Evolutionary conservation across 2,797 vertebrate species (phyloP).

Genomic region (Fundulus diaphanus): DNA sequence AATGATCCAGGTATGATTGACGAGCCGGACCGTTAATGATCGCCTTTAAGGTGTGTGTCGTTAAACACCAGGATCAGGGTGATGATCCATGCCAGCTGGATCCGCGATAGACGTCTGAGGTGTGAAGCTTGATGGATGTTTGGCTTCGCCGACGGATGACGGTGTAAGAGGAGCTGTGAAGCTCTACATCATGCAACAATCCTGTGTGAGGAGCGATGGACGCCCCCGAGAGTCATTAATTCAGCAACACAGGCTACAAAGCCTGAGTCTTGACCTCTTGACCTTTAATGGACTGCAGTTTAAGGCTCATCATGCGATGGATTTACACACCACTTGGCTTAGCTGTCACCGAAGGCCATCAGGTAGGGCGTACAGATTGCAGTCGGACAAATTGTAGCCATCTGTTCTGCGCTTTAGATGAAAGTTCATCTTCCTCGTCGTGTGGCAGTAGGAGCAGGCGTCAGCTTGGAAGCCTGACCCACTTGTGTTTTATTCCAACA

Average conservation of each 20-base stretch:
- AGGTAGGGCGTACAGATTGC: not conserved
- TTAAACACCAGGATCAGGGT: conserved; percentile 25
- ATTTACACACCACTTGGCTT: not conserved
- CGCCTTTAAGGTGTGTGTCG: conserved; percentile 18
- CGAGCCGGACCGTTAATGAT: conserved; percentile 17
- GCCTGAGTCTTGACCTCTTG: conserved; percentile 24
- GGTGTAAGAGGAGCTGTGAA: conserved; percentile 48
- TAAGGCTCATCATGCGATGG: not conserved
- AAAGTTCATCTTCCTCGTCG: not conserved
- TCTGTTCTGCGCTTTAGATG: not conserved
- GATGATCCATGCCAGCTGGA: not conserved
- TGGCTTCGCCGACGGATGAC: conserved; percentile 30
- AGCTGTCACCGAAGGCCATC: not conserved
- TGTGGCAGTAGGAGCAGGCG: not conserved
- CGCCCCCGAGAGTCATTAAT: conserved; percentile 23
- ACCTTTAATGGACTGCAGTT: conserved; percentile 41
- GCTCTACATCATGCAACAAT: conserved; percentile 14
- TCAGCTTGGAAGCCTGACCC: conserved; percentile 63
- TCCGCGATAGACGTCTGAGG: not conserved
- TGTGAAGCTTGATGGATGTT: conserved; percentile 49
- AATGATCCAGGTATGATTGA: conserved; percentile 48
- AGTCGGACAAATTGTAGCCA: conserved; percentile 3
- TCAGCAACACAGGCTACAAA: not conserved
- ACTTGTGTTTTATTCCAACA: conserved; percentile 60
- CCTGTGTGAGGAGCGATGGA: conserved; percentile 12